Conservation (phyloP, 1,140 invertebrate species). For the Adelges cooleyi region DNA sequence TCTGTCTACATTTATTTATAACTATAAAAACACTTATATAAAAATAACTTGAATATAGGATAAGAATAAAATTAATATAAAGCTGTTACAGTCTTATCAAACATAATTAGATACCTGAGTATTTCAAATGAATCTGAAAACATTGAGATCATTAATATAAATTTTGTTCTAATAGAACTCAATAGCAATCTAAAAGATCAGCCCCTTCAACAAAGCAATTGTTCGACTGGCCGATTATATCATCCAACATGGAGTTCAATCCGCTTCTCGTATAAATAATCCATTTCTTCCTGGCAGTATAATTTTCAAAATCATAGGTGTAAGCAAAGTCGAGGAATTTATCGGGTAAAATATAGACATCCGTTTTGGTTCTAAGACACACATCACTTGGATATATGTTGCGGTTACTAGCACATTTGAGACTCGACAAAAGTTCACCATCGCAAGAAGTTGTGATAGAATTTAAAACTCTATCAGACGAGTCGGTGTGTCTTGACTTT, state of each 20-base stretch:
- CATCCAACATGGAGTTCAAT: constrained; percentile 15
- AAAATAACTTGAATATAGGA: no score
- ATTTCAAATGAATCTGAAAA: no score
- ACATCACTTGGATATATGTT: neutral
- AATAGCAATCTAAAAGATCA: constrained; percentile 5
- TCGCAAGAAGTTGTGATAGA: neutral
- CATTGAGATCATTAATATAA: no score
- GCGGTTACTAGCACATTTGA: neutral
- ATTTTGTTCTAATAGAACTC: no score
- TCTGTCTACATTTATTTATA: no score
- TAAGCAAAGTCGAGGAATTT: neutral
- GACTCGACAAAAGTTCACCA: neutral
- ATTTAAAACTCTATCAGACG: neutral
- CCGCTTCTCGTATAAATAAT: neutral
- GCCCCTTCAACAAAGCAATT: constrained; percentile 20
- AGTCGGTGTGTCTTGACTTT: constrained; percentile 2
- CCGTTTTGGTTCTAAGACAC: neutral
- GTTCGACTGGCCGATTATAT: constrained; percentile 11
- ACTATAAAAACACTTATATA: no score
- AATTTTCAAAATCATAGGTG: constrained; percentile 3
- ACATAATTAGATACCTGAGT: no score
- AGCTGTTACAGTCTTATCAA: no score
- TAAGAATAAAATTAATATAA: no score
- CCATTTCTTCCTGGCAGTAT: neutral
- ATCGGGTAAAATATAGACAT: neutral